phyloP scores from a whole-genome alignment of 2,888 invertebrate genomes.

The Trissoscelio sp. region DNA sequence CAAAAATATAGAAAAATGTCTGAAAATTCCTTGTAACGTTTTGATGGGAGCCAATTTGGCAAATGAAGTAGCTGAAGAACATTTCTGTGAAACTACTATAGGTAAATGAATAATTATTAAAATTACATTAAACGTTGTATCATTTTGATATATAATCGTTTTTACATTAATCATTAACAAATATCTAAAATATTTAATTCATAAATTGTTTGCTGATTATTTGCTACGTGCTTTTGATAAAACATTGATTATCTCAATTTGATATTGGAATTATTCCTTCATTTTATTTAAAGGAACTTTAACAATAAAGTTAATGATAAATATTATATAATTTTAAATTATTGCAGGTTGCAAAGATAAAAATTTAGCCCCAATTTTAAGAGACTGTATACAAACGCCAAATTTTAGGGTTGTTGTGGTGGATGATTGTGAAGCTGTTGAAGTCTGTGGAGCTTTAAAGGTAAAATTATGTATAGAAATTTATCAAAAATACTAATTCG shows the following conservation, averaged over 20 bases:
- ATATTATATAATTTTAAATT: too few species aligned
- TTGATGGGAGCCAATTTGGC: conserved; percentile 90
- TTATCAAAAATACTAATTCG: too few species aligned
- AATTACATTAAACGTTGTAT: too few species aligned
- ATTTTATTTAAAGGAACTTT: too few species aligned
- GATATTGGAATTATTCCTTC: too few species aligned
- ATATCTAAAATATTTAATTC: too few species aligned
- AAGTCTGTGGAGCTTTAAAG: conserved; percentile 88
- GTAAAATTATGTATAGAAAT: conserved; percentile 65
- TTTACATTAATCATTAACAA: too few species aligned
- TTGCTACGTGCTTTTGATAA: too few species aligned
- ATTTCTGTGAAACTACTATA: conserved; percentile 89
- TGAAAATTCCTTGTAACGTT: conserved; percentile 86
- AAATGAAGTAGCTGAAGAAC: conserved; percentile 87
- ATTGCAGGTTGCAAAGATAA: conserved; percentile 83
- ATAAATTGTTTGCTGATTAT: too few species aligned
- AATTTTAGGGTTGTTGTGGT: conserved; percentile 88
- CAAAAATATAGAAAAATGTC: conserved; percentile 85
- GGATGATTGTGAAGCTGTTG: conserved; percentile 87
- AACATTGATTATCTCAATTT: too few species aligned
- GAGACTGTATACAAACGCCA: conserved; percentile 86
- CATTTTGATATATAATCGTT: too few species aligned
- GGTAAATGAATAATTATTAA: conserved; percentile 73
- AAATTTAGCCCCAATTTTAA: conserved; percentile 85
- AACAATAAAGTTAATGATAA: too few species aligned